These are phyloP conservation scores for Helicorthomorpha holstii DNA, from an alignment of 1,140 invertebrate genomes.

Conservation along the genomic window DNA sequence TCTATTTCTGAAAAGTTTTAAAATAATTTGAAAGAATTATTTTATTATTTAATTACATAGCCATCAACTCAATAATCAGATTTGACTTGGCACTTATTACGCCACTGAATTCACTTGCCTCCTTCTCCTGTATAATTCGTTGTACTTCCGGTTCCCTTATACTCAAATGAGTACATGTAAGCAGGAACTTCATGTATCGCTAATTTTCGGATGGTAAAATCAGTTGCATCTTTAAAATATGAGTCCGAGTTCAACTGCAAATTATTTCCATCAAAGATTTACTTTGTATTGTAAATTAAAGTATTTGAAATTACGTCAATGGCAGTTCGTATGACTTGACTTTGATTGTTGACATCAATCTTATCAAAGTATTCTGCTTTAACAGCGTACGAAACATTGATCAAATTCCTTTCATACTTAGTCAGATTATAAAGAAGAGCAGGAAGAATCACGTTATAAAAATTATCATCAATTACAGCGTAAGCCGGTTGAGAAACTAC, in stretches of 20 bases:
- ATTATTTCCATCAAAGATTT: background rate
- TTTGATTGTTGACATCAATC: background rate
- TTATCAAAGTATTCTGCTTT: background rate
- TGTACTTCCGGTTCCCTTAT: no score
- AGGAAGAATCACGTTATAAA: background rate
- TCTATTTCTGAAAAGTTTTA: no score
- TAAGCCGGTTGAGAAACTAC: background rate
- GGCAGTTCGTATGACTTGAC: background rate
- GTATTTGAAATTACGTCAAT: background rate
- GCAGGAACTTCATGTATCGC: background rate
- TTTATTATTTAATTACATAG: no score
- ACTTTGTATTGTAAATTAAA: background rate
- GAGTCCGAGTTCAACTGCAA: background rate
- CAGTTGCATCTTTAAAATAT: background rate
- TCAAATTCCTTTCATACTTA: background rate
- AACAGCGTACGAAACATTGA: background rate
- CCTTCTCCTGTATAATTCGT: no score
- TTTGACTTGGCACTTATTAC: no score
- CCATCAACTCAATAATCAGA: no score
- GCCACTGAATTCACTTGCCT: no score
- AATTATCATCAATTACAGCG: background rate
- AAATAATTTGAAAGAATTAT: background rate
- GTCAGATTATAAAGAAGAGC: background rate
- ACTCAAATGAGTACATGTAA: background rate
- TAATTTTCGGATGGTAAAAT: background rate